Evolutionary conservation across 2,113 vertebrate species (phyloP), one percentile per base, ranked within the genome.

Genomic region (Psettodes erumei): DNA sequence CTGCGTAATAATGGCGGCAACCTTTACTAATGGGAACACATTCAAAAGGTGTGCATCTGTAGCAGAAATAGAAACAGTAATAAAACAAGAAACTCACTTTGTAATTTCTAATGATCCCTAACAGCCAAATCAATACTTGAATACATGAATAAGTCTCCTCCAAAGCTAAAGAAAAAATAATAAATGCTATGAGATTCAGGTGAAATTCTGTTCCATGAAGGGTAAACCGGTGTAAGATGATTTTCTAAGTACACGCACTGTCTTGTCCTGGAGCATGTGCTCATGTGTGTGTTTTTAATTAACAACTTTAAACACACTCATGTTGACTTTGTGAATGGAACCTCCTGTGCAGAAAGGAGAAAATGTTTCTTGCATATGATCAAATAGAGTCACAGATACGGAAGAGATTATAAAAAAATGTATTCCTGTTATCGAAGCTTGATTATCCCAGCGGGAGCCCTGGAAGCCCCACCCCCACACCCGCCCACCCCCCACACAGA

Each of bases 271-370:
- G 21, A 33, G 55, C 13, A 25, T 48, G 32, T 18, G 58, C 54
- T 25, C 42, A 27, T 2, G 0, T 75, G 80, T 85, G 70, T 78
- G 79, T 78, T 85, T 86, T 90, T 86, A 88, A 88, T 90, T 86
- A 84, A 53, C 59, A 56, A 75, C 53, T 54, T 75, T 78, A 86
- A 86, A 84, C 75, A 86, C 40, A 30, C 48, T 54, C 18, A n/a
- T 77, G 75, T 83, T 87, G 81, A 84, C 72, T 80, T 58, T 82
- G 77, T 80, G 63, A 85, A 84, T 38, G 50, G 69, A 71, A 68
- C 48, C 75, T 59, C 3, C 27, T 58, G 65, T 63, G 69, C 69
- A 61, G 56, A 76, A 75, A 74, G 72, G 75, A 43, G 48, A 72
- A 72, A 71, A 56, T 66, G 58, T 74, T 67, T 84, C 69, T 72